Conservation (phyloP, 2,888 invertebrate genomes). For the Dromius quadrimaculatus region DNA sequence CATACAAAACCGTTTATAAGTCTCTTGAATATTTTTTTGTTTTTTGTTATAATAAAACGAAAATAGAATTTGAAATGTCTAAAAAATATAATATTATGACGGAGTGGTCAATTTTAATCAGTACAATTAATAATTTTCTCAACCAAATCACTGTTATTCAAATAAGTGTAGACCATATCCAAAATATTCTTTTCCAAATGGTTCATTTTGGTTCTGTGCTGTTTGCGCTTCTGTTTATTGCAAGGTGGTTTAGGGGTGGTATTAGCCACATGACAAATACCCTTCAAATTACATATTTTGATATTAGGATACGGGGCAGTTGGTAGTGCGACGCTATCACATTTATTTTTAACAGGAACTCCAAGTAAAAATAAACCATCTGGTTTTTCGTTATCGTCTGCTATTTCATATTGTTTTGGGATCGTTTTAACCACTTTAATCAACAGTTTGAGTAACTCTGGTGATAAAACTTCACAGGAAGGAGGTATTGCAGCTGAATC, state of each 20-base stretch:
- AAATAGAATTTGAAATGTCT: too few relatives aligned
- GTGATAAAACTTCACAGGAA: neutral
- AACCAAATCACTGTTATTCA: neutral
- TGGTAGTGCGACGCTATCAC: neutral
- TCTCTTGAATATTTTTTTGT: neutral
- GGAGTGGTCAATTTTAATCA: neutral
- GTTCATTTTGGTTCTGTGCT: neutral
- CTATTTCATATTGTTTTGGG: neutral
- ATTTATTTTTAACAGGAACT: neutral
- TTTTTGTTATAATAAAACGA: too few relatives aligned
- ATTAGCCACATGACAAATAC: neutral
- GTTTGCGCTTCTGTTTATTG: neutral
- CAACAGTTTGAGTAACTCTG: slow-evolving; percentile 5
- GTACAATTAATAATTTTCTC: neutral
- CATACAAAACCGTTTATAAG: too few relatives aligned
- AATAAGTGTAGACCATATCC: slow-evolving; percentile 4
- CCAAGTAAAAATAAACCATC: neutral
- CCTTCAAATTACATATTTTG: neutral
- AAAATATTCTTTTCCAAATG: slow-evolving; percentile 6
- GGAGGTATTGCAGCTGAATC: neutral
- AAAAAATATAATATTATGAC: neutral
- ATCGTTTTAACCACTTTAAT: neutral
- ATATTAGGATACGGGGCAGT: neutral
- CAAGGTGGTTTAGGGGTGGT: neutral
- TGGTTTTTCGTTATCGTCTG: neutral